Base-by-base conservation (phyloP, 1,140 invertebrate genomes). In the Trissolcus basalis region DNA sequence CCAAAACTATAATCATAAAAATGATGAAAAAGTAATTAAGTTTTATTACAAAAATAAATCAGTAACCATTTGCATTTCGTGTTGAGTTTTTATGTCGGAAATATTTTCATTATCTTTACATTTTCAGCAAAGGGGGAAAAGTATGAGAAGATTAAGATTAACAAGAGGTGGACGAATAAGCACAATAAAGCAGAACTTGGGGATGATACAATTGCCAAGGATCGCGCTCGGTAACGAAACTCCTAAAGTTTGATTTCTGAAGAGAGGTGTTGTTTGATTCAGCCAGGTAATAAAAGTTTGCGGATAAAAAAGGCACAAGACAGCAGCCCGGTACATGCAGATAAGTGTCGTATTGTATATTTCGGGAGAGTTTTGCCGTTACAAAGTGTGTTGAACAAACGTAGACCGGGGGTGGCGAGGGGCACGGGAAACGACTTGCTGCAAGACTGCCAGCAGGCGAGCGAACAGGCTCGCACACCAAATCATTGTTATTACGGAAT, bases 401-500 rank as follows among this genome's bases (percentile, higher is more conserved):
- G n/a, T n/a, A 55, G 58, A 58, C 9, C 39, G 32, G 33, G 8
- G 47, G 54, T 9, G 10, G 39, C 27, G 45, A 65, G 36, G 36
- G 58, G 50, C 35, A 33, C 45, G 51, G 74, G 65, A 27, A 27
- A 27, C 15, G 63, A 53, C 16, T 45, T 50, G 49, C 49, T 63
- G 75, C 76, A 82, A 82, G 81, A 80, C 82, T 82, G 75, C 79
- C 81, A 76, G 81, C 77, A 81, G 73, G 71, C 63, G 19, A 76
- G 77, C 49, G 73, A 82, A 74, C 81, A 83, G 82, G 80, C 61
- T 76, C 78, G 80, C 85, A 82, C 81, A 85, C 83, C 85, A 87
- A 87, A 87, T 87, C 86, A 87, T 87, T 86, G 85, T 87, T 87
- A 87, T 86, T 86, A 87, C 85, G 75, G 84, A 87, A 87, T 87